Conservation (phyloP, 2,888 invertebrate species). For the Noctuana brunneofusca region DNA sequence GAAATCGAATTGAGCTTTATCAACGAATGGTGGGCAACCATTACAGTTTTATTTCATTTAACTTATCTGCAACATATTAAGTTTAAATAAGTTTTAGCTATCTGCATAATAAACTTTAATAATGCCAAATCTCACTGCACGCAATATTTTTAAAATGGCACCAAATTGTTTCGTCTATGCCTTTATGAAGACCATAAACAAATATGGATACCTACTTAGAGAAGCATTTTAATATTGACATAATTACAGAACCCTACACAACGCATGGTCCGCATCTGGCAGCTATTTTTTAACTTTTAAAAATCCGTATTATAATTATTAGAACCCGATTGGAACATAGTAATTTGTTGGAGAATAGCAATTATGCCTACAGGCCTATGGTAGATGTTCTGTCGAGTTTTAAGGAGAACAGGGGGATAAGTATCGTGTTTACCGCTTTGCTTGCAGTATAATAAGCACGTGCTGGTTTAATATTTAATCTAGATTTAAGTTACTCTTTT, state of each 20-base stretch:
- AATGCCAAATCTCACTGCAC: no score
- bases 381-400: conserved; percentile 19
- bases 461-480: not conserved
- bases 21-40: no score
- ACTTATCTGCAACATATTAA: no score
- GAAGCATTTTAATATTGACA: not conserved
- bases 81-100: no score
- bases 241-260: conserved; percentile 11
- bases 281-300: conserved; percentile 13
- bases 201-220: no score
- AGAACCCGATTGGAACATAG: conserved; percentile 39
- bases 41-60: no score
- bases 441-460: conserved; percentile 14
- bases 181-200: no score
- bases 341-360: conserved; percentile 38
- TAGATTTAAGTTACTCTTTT: not conserved
- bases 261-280: conserved; percentile 7
- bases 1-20: no score
- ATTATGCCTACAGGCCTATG: conserved; percentile 19
- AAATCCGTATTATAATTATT: conserved; percentile 37
- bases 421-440: not conserved
- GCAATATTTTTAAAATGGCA: no score
- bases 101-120: no score
- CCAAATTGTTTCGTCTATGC: no score
- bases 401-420: conserved; percentile 7